phyloP scores from a whole-genome alignment of 2,888 invertebrate genomes.

The Lasioglossum vierecki region DNA sequence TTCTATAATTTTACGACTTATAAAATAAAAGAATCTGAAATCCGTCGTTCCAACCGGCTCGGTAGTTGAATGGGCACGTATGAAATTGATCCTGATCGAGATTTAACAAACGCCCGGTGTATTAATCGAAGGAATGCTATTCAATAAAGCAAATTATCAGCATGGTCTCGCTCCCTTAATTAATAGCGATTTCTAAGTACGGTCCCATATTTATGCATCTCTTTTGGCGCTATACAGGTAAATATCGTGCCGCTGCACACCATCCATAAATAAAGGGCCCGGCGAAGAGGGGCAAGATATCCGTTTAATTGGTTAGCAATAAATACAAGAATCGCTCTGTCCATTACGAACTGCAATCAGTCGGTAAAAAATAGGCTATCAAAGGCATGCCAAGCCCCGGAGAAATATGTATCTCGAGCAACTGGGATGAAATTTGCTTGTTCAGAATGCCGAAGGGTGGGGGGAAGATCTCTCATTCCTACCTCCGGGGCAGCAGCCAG shows the following conservation, averaged over 20 bases:
- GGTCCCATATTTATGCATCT: constrained; percentile 5
- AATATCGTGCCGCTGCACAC: neutral
- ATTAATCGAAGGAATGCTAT: neutral
- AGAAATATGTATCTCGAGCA: constrained; percentile 17
- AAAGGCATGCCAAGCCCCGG: neutral
- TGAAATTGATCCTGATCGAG: neutral
- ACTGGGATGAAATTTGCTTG: neutral
- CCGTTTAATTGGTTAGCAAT: constrained; percentile 38
- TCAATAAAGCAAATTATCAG: constrained; percentile 7
- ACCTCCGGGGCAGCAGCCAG: neutral
- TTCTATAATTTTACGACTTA: neutral
- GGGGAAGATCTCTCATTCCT: neutral
- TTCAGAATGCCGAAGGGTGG: neutral
- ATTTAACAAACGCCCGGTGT: neutral
- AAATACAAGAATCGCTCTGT: constrained; percentile 19
- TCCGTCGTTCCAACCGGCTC: too few species aligned
- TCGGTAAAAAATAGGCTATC: constrained; percentile 21
- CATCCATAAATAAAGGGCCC: constrained; percentile 42
- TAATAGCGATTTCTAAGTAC: constrained; percentile 16
- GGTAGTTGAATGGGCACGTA: neutral
- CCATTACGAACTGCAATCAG: constrained; percentile 7
- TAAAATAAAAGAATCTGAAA: neutral
- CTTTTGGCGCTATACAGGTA: constrained; percentile 1
- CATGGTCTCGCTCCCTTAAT: constrained; percentile 6
- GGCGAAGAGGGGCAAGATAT: neutral